Base-by-base conservation (phyloP, 35 echinoderm and acorn worm genomes). In the Acanthaster planci region DNA sequence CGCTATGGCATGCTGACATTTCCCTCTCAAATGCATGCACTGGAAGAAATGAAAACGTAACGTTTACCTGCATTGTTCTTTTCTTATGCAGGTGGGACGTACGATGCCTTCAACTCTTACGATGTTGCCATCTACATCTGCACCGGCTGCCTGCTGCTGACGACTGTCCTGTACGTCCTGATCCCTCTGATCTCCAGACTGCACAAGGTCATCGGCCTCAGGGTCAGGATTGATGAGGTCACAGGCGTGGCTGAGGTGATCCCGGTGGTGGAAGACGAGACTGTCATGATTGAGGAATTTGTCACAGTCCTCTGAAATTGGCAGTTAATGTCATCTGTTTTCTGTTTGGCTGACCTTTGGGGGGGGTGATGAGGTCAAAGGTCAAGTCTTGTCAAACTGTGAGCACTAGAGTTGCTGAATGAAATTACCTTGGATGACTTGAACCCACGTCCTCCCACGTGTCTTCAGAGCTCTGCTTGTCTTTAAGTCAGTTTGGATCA, bases 201-300 rank as follows among this genome's bases (percentile, higher is more conserved):
- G 1, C 34, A 72, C 64, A 72, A 72, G 64, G 64, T 72, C 64
- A 72, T 35, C 64, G 64, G 64, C 21, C 21, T 72, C 64, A 72
- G 30, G 23, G 64, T 72, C 23, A 3, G 34, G 19, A 15, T 72
- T 1, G 64, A 72, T 72, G 64, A 36, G 64, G 30, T 72, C 64
- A 35, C 64, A 14, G 64, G 64, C 12, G 34, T 34, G 64, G 64
- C 64, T 29, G 64, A 35, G 64, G 30, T 72, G 23, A 26, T 72
- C 64, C 64, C 64, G 19, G 64, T 72, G 9, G 64, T 72, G 64
- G 29, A 72, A 9, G 64, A 72, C 34, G 64, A 72, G 34, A 26
- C 22, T 2, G 22, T 72, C 34, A 72, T 72, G 26, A 72, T 72
- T 34, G 64, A 72, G 64, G 64, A 72, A 7, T 31, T 72, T 12